phyloP scores from a whole-genome alignment of 2,113 vertebrate genomes.

The Arvicanthis niloticus region DNA sequence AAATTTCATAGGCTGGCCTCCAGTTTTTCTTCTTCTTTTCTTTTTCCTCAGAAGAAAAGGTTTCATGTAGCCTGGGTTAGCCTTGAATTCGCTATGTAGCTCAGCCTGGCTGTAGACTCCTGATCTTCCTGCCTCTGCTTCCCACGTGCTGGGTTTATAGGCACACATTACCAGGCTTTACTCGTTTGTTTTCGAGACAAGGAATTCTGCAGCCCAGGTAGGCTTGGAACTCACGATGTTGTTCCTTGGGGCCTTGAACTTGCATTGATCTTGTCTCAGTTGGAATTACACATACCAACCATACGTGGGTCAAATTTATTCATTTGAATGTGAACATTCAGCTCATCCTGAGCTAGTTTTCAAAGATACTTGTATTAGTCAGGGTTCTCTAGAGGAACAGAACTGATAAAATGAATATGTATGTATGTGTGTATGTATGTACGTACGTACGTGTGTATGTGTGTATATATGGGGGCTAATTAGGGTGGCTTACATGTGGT shows the following conservation, averaged over 20 bases:
- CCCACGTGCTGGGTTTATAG: background rate
- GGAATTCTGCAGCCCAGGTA: background rate
- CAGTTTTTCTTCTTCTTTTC: background rate
- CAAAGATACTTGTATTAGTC: background rate
- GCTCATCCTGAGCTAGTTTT: background rate
- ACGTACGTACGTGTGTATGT: background rate
- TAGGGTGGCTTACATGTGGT: background rate
- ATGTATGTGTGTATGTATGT: accelerated
- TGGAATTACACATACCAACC: background rate
- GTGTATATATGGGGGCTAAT: background rate
- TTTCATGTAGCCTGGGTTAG: background rate
- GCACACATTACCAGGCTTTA: background rate
- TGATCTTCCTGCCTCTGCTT: background rate
- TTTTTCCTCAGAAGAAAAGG: background rate
- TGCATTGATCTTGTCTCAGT: background rate
- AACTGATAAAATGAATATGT: background rate
- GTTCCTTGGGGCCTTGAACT: background rate
- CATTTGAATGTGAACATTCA: background rate
- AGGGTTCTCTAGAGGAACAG: background rate
- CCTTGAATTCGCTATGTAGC: background rate
- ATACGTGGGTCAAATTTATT: background rate
- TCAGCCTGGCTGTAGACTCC: background rate
- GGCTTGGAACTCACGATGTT: background rate
- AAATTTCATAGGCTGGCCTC: background rate
- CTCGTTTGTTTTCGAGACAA: background rate